Base-by-base conservation (phyloP, 2,888 invertebrate species). In the Myathropa florea region DNA sequence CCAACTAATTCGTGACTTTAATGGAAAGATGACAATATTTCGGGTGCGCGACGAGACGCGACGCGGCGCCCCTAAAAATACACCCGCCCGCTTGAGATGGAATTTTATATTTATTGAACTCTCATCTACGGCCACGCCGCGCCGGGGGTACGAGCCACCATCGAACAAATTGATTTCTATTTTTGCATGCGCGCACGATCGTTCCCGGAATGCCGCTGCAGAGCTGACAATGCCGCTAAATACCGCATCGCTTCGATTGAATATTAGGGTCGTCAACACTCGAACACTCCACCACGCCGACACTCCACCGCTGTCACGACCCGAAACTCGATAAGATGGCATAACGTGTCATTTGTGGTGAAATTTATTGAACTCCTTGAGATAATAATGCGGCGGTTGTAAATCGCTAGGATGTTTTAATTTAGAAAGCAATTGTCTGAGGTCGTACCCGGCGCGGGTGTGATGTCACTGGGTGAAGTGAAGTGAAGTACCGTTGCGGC, bases 261-360 rank as follows among this genome's bases (percentile, higher is more conserved):
- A 55, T 83, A 75, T 63, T 61, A 60, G 85, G 85, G 82, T 82
- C 85, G 84, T 46, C 60, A 53, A 23, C 33, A 14, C 3, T 24
- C 30, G n/a, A n/a, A n/a, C n/a, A n/a, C n/a, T n/a, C n/a, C n/a
- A n/a, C n/a, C 14, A 24, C 10, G n/a, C n/a, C n/a, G n/a, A n/a
- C 64, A 46, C 12, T 33, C 33, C 33, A 33, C 30, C 77, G 59
- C 24, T 67, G 73, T 33, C 84, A 82, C 82, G 85, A 85, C 73
- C 81, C 83, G 82, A 86, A 81, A 86, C 71, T 86, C 79, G 71
- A 86, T 82, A 67, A 78, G 85, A 82, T 86, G 82, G 78, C 85
- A 86, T 86, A 71, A 86, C 86, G 83, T 86, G 86, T 86, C 86
- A 60, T 86, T 86, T 83, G 86, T 75, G 86, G 86, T 86, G 75